These are phyloP conservation scores for Pyrocephalus nanus DNA, from an alignment of 2,797 vertebrate genomes.

Conservation along the genomic window DNA sequence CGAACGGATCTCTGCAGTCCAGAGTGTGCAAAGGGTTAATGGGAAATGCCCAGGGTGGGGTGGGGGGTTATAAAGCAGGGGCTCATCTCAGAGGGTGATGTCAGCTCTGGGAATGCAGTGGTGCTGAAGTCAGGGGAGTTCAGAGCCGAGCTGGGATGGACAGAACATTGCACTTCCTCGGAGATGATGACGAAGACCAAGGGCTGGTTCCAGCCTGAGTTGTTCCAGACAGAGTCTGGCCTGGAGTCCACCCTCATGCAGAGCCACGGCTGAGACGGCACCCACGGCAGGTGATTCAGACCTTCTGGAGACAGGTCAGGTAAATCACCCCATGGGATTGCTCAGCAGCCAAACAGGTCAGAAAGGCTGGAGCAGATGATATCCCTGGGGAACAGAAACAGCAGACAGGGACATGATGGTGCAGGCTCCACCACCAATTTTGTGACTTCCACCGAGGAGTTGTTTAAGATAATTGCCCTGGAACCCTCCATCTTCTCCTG, in stretches of 20 bases:
- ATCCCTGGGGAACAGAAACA: not conserved
- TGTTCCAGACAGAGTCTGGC: constrained; percentile 6
- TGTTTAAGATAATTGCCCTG: not conserved
- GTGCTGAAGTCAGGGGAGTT: not conserved
- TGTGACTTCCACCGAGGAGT: not conserved
- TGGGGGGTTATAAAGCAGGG: not conserved
- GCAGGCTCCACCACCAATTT: not conserved
- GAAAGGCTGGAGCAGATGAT: not conserved
- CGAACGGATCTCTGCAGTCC: not conserved
- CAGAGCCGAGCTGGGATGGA: not conserved
- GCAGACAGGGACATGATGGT: not conserved
- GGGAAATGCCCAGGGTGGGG: not conserved
- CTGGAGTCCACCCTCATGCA: not conserved
- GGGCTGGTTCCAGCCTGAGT: not conserved
- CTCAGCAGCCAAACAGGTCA: not conserved
- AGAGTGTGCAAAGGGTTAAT: not conserved
- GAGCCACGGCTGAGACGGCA: not conserved
- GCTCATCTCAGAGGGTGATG: not conserved
- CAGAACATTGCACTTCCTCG: not conserved
- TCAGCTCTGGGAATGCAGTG: not conserved
- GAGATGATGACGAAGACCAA: not conserved
- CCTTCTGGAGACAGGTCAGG: not conserved
- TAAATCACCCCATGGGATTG: not conserved
- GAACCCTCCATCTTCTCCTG: not conserved
- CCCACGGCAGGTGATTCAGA: constrained; percentile 13